Percentiles rank a stretch among this genome's conserved stretches.
Evolutionary conservation across 1,140 invertebrate species (phyloP).

Genomic region (Drosophila equinoxialis): DNA sequence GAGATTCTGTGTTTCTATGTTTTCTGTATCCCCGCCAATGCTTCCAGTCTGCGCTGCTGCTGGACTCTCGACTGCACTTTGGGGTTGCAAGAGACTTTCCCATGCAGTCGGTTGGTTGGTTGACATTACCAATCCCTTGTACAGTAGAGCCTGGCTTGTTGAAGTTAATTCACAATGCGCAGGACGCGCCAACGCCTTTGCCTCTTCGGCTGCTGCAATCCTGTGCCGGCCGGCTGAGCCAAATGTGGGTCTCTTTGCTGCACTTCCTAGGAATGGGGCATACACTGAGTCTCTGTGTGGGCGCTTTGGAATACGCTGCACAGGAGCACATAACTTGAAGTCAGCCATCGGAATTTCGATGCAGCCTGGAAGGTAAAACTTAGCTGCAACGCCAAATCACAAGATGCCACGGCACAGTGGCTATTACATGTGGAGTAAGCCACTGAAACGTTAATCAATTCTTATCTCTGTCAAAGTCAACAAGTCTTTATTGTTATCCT

Average conservation of each 20-base stretch:
- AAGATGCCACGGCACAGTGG: not conserved
- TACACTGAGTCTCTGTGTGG: slow-evolving; percentile 35
- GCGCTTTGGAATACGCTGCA: slow-evolving; percentile 59
- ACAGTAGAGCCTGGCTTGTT: slow-evolving; percentile 31
- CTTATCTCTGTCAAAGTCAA: no score
- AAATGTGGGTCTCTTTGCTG: slow-evolving; percentile 55
- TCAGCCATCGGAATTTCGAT: not conserved
- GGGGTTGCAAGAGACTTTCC: slow-evolving; percentile 52
- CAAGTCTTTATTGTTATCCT: no score
- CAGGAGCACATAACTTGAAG: slow-evolving; percentile 61
- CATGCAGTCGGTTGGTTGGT: not conserved
- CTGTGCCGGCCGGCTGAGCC: slow-evolving; percentile 51
- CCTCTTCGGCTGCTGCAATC: slow-evolving; percentile 63
- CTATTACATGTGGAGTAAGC: not conserved
- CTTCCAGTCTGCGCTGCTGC: slow-evolving; percentile 61
- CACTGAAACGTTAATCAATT: no score
- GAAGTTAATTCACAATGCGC: not conserved
- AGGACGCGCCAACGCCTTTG: slow-evolving; percentile 27
- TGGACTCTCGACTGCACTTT: slow-evolving; percentile 33
- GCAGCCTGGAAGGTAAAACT: slow-evolving; percentile 1
- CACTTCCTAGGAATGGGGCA: slow-evolving; percentile 1
- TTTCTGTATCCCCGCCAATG: slow-evolving; percentile 53
- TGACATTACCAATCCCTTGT: slow-evolving; percentile 15
- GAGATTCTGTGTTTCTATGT: slow-evolving; percentile 19
- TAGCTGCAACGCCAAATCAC: no score